Conservation (phyloP, 2,888 invertebrate species). For the Drosophila aldrichi region DNA sequence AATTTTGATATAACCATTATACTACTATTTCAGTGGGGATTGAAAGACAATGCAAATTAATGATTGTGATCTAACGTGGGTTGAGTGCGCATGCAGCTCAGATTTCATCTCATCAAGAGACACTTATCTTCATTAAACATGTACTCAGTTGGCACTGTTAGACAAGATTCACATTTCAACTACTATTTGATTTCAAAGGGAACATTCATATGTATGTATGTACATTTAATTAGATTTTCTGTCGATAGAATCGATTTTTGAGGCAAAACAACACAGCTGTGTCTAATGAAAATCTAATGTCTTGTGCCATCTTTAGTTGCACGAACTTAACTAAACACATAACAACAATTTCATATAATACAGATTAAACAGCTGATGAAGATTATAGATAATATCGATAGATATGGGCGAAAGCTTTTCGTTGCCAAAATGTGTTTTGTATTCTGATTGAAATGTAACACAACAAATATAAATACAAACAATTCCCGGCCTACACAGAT, state of each 20-base stretch:
- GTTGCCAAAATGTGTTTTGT: background rate
- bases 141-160: conserved; percentile 6
- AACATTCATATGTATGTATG: background rate
- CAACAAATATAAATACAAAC: background rate
- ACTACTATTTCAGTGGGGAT: background rate
- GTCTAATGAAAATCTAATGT: background rate
- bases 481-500: background rate
- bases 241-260: conserved; percentile 3
- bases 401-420: background rate
- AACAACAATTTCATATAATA: background rate
- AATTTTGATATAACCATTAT: background rate
- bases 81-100: background rate
- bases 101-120: background rate
- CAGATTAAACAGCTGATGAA: background rate
- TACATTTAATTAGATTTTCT: background rate
- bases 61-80: background rate
- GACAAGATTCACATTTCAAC: background rate
- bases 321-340: background rate
- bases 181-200: background rate
- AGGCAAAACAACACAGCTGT: background rate
- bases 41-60: background rate
- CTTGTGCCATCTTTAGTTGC: background rate
- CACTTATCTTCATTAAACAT: background rate
- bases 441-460: background rate
- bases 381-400: conserved; percentile 9